Base-by-base conservation (phyloP, 2,888 invertebrate genomes). In the Pandemis cinnamomeana region DNA sequence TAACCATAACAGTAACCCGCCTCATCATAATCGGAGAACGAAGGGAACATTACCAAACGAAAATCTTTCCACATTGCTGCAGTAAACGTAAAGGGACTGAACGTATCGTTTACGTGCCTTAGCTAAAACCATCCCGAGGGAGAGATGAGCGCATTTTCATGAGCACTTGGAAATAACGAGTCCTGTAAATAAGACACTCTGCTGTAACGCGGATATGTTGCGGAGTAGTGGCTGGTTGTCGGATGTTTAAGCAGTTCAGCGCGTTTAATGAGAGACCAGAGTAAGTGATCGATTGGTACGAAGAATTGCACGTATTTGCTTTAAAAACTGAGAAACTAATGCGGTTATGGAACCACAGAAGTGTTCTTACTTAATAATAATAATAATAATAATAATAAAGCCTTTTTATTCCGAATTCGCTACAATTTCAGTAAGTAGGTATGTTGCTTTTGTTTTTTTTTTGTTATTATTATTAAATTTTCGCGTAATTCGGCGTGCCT, bases 71-170 rank as follows among this genome's bases (percentile, higher is more conserved):
- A 46, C 67, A 68, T 67, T 71, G 60, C 66, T 51, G 71, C 70
- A 36, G 53, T 71, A 74, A 74, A 79, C 78, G 81, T 81, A 83
- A 83, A 80, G 76, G 78, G 81, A 79, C 79, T 75, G 77, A 72
- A 81, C 81, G 78, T 82, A 85, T 84, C 84, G 85, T 84, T 84
- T 82, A 84, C 80, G 80, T 80, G 80, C 68, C 71, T 67, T 71
- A 61, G 73, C 75, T 77, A 75, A 81, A 83, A 80, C 86, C 84
- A 80, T 82, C 83, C 80, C 77, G 60, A 75, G 79, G 81, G 78
- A 72, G 76, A 78, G 80, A 80, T 81, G 82, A 80, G 82, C 80
- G 83, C 83, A 83, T 83, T 85, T 85, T 84, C 85, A 86, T 84
- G 86, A 83, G 84, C 84, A 86, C 77, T 78, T 74, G 63, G 67